phyloP scores from a whole-genome alignment of 2,113 vertebrate genomes.

The Lates calcarifer region DNA sequence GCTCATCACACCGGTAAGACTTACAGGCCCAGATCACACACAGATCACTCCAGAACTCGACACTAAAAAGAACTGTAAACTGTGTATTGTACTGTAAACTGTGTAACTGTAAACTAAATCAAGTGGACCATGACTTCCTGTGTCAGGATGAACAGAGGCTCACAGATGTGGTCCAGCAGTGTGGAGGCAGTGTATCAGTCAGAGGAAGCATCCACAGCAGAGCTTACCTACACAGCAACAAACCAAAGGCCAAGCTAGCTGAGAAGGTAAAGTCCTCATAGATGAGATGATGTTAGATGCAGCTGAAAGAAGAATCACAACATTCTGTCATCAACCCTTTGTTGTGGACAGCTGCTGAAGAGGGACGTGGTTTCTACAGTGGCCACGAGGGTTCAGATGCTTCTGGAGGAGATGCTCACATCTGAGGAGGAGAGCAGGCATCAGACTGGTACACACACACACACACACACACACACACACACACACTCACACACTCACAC shows the following conservation, averaged over 20 bases:
- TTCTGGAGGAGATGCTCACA: conserved; percentile 91
- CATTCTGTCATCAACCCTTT: neutral
- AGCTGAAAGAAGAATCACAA: neutral
- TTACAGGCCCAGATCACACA: neutral
- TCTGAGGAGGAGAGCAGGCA: conserved; percentile 73
- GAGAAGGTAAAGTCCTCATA: conserved; percentile 83
- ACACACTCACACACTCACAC: too few relatives aligned
- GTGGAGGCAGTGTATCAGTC: conserved; percentile 88
- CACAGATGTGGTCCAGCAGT: conserved; percentile 85
- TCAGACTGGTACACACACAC: conserved; percentile 49
- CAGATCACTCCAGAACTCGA: neutral
- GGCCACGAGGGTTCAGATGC: conserved; percentile 90
- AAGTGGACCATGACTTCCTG: neutral
- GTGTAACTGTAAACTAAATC: neutral
- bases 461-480: conserved; percentile 3
- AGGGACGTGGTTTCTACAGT: conserved; percentile 93
- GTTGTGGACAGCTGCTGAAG: conserved; percentile 88
- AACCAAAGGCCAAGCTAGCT: conserved; percentile 90
- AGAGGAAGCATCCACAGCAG: conserved; percentile 89
- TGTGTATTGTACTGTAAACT: neutral
- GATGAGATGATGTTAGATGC: neutral
- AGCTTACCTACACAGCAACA: conserved; percentile 91
- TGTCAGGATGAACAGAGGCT: conserved; percentile 74
- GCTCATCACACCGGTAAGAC: conserved; percentile 88
- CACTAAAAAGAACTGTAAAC: neutral